Evolutionary conservation across 2,888 invertebrate species (phyloP), one percentile per base, ranked within the genome.

Genomic region (Amblyjoppa proteus): DNA sequence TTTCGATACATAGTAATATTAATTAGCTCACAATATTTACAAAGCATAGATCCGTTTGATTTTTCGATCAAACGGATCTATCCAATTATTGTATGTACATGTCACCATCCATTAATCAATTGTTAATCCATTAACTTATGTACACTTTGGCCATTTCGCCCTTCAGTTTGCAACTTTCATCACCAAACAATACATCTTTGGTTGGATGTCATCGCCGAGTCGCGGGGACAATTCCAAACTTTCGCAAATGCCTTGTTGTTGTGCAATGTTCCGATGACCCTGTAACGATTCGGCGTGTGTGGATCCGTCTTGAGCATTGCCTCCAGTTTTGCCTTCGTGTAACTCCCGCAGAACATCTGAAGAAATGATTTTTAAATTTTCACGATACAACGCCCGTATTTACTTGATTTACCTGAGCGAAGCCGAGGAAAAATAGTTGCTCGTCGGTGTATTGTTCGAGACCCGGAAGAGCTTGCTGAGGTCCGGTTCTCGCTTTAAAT

Each of bases 291-390:
- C 3, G 97, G 97, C 89, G 96, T 96, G 93, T 97, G 97, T 5
- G 96, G 96, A 1, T 96, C 97, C 88, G 96, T 96, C 81, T 97
- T 95, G 88, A 97, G 93, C 92, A 95, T 96, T 82, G 95, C 96
- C 91, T 95, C 96, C n/a, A 95, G 92, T 1, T 97, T 97, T 80
- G 97, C 97, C 41, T 96, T 95, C 73, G 97, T 97, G 85, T 96
- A 96, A 90, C 97, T 96, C 73, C 97, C 97, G 93, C 97, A 98
- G 97, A 97, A 97, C 86, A 97, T 97, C 97, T 97, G 95, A 76
- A 91, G 1, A 90, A 83, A 38, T 49, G 0, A 25, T n/a, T 56
- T 56, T 25, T 7, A 53, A 13, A 25, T 68, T 6, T 6, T 16
- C 7, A 45, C 34, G 11, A 49, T 64, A n/a, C 13, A 20, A 20